Conservation (phyloP, 2,797 vertebrate genomes). For the Gymnocypris eckloni region DNA sequence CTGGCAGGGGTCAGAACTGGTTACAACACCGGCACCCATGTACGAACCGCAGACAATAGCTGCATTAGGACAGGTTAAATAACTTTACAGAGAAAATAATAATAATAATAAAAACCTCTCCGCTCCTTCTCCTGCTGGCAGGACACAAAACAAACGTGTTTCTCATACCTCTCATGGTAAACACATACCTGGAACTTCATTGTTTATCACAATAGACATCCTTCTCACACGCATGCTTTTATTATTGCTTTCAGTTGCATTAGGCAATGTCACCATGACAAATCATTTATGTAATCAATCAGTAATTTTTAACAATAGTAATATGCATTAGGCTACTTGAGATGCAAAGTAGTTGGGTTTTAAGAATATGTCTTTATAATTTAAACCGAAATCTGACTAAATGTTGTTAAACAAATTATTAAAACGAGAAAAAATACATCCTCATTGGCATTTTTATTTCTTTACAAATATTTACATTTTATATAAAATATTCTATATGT, state of each 20-base stretch:
- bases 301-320: background rate
- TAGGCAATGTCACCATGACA: background rate
- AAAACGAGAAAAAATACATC: background rate
- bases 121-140: background rate
- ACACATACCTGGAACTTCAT: background rate
- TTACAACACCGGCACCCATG: conserved; percentile 66
- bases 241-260: background rate
- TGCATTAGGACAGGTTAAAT: conserved; percentile 68
- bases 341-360: background rate
- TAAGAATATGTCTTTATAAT: background rate
- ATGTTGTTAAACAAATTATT: background rate
- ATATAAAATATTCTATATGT: background rate
- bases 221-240: conserved; percentile 12
- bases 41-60: conserved; percentile 71
- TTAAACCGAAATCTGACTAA: background rate
- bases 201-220: background rate
- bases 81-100: background rate
- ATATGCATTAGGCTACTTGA: background rate
- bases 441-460: background rate
- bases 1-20: too few relatives aligned
- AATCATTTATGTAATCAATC: background rate
- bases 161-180: conserved; percentile 34
- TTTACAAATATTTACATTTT: too few relatives aligned
- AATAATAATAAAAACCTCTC: conserved; percentile 10
- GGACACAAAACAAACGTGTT: conserved; percentile 23